Evolutionary conservation across 2,888 invertebrate genomes (phyloP).

Genomic region (Euspilapteryx auroguttella): DNA sequence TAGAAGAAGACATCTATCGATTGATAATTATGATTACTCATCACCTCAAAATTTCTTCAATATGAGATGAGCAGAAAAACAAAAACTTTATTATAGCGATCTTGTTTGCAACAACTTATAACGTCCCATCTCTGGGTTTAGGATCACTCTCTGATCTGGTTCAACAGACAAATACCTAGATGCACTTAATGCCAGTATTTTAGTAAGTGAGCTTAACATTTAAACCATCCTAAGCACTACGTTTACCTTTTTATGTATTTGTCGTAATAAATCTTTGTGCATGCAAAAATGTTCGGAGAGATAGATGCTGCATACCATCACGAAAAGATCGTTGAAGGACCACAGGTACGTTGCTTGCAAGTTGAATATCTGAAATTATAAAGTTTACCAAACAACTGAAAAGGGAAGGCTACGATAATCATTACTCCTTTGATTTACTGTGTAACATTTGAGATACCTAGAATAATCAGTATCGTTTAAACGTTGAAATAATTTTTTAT

Average conservation of each 20-base stretch:
- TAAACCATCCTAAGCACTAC: neutral
- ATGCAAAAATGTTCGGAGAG: constrained; percentile 63
- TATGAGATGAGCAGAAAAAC: constrained; percentile 6
- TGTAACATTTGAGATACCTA: too few species aligned
- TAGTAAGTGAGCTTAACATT: neutral
- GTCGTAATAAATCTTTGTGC: constrained; percentile 31
- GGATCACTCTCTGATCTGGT: neutral
- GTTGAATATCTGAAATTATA: constrained; percentile 21
- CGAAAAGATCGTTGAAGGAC: constrained; percentile 69
- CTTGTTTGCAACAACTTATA: too few species aligned
- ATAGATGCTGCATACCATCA: constrained; percentile 68
- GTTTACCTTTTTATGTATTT: constrained; percentile 11
- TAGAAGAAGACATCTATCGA: too few species aligned
- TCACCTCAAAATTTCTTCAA: neutral
- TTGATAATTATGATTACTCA: too few species aligned
- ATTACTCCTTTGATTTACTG: too few species aligned
- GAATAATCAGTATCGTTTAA: too few species aligned
- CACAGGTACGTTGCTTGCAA: constrained; percentile 65
- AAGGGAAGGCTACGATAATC: too few species aligned
- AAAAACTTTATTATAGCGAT: too few species aligned
- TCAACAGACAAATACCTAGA: neutral
- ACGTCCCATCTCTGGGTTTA: too few species aligned
- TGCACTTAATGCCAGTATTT: too few species aligned
- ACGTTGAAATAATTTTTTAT: too few species aligned
- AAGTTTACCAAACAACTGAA: too few species aligned